Conservation (phyloP, 2,113 vertebrate species). For the Alaudala cheleensis region DNA sequence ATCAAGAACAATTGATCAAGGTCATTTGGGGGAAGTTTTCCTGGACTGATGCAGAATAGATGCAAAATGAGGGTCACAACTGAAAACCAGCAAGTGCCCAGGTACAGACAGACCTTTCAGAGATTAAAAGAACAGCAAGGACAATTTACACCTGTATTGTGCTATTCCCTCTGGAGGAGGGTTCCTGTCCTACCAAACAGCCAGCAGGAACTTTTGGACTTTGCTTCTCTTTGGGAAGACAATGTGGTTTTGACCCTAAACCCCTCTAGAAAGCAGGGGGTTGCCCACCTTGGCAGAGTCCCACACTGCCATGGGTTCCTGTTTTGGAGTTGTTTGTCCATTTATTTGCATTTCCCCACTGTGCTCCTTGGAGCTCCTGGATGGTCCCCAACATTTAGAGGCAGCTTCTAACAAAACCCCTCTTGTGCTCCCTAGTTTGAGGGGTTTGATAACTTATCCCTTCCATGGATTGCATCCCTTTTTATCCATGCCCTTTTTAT, state of each 20-base stretch:
- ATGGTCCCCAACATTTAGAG: too few relatives aligned
- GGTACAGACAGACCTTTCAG: not conserved
- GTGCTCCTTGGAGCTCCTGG: accelerated
- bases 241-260: not conserved
- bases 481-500: not conserved
- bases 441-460: not conserved
- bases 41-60: not conserved
- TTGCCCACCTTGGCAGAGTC: not conserved
- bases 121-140: not conserved
- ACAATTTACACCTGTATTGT: not conserved
- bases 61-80: not conserved
- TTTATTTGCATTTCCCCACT: not conserved
- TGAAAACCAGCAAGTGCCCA: not conserved
- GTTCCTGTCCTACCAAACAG: not conserved
- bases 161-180: not conserved
- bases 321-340: not conserved
- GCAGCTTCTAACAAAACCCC: not conserved
- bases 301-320: not conserved
- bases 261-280: not conserved
- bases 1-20: not conserved
- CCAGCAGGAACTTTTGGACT: not conserved
- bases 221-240: not conserved
- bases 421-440: not conserved
- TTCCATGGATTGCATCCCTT: not conserved
- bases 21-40: not conserved